Base-by-base conservation (phyloP, 2,888 invertebrate genomes). In the Amphiduros pacificus region DNA sequence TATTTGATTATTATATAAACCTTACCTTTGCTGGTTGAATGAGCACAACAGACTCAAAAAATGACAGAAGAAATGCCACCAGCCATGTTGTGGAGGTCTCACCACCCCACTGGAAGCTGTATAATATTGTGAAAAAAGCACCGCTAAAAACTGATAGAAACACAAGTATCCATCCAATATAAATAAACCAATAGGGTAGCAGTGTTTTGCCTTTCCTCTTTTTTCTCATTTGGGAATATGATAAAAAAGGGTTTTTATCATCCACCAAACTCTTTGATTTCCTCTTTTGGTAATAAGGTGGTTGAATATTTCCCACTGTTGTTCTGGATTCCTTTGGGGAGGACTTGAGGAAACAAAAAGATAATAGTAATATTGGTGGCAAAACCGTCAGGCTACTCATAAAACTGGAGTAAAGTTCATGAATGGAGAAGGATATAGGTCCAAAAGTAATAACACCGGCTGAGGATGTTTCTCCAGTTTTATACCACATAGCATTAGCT, bases 401-500 rank as follows among this genome's bases (percentile, higher is more conserved):
- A n/a, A 44, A 20, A 44, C 44, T 44, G 4, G 44, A n/a, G 5
- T n/a, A n/a, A 6, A 44, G 22, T 22, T 20, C 22, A 4, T n/a
- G 4, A 4, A 44, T 22, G n/a, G 44, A 44, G n/a, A 44, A 20
- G 5, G 44, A 20, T 6, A 44, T 44, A 20, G 44, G 44, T 44
- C 44, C 44, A n/a, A n/a, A n/a, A n/a, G n/a, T n/a, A n/a, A n/a
- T n/a, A 44, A 44, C 20, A 22, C 22, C 4, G 20, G 22, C n/a
- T 6, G 44, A n/a, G 6, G n/a, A 22, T n/a, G 44, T 11, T 44
- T n/a, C 44, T 4, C 44, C 44, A 20, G 44, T 22, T 17, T 44
- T 44, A 22, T 44, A 44, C 44, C 44, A 44, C 44, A 44, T 44
- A 17, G 44, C 44, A 44, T 44, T 44, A 5, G 73, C 62, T 6